Percentiles rank a stretch among this genome's conserved stretches.
Evolutionary conservation across 1,140 invertebrate genomes (phyloP).

Genomic region (Diuraphis noxia): DNA sequence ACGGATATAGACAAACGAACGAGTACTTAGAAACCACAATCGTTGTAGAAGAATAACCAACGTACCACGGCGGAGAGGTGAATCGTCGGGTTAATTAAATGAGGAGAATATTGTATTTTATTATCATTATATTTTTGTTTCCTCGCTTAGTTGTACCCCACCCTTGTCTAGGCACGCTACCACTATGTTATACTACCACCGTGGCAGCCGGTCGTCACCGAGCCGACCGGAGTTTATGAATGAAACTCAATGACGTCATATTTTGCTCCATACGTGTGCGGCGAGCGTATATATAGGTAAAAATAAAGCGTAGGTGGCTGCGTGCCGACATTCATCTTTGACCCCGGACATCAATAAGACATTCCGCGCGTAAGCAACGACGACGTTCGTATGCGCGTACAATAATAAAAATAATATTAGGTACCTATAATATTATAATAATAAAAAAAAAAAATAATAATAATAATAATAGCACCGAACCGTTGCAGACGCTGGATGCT

Average conservation of each 20-base stretch:
- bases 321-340: conserved; percentile 25
- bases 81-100: conserved; percentile 44
- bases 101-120: conserved; percentile 16
- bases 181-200: not conserved
- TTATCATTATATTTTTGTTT: conserved; percentile 26
- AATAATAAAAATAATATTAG: not conserved
- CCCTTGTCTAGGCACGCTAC: not conserved
- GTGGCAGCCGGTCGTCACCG: not conserved
- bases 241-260: conserved; percentile 44
- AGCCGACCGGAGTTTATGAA: conserved; percentile 21
- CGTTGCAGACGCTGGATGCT: not conserved
- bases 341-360: conserved; percentile 44
- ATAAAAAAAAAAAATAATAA: not conserved
- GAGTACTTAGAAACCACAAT: conserved; percentile 15
- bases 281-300: not conserved
- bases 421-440: not conserved
- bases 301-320: conserved; percentile 4
- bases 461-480: not conserved
- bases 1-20: not conserved
- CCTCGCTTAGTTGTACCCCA: not conserved
- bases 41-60: not conserved
- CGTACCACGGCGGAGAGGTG: not conserved
- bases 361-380: conserved; percentile 19
- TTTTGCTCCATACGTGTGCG: not conserved
- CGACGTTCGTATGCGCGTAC: not conserved